phyloP scores from a whole-genome alignment of 2,888 invertebrate species.

The Rhamnusium bicolor region DNA sequence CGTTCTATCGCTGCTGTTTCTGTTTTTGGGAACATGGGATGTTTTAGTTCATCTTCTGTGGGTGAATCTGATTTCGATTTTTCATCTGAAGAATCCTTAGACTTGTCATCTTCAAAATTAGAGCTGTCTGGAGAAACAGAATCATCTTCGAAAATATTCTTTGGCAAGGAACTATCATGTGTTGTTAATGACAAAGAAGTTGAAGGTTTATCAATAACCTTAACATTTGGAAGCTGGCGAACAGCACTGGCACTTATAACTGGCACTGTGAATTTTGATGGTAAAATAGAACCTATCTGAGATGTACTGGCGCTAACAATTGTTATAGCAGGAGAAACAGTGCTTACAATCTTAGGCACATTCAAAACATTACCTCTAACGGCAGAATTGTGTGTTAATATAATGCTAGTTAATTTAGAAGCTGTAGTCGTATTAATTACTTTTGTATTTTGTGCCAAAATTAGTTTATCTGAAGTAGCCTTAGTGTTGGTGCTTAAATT shows the following conservation, averaged over 20 bases:
- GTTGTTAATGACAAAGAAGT: slow-evolving; percentile 73
- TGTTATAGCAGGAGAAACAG: slow-evolving; percentile 66
- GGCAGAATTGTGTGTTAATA: slow-evolving; percentile 61
- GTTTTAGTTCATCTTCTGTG: slow-evolving; percentile 50
- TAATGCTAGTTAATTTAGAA: slow-evolving; percentile 64
- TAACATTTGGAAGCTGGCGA: slow-evolving; percentile 68
- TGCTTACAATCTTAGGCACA: slow-evolving; percentile 65
- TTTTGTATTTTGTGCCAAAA: slow-evolving; percentile 63
- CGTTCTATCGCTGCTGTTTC: slow-evolving; percentile 21
- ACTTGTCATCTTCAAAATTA: slow-evolving; percentile 69
- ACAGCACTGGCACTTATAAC: slow-evolving; percentile 70
- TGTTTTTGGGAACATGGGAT: slow-evolving; percentile 49
- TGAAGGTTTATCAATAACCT: slow-evolving; percentile 71
- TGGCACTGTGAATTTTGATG: slow-evolving; percentile 67
- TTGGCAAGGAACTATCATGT: slow-evolving; percentile 76
- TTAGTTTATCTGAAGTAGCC: slow-evolving; percentile 57
- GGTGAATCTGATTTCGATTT: slow-evolving; percentile 60
- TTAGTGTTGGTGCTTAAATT: slow-evolving; percentile 46
- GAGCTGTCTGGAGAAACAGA: slow-evolving; percentile 76
- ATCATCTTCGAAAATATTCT: slow-evolving; percentile 80
- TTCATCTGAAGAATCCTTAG: slow-evolving; percentile 63
- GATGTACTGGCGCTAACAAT: slow-evolving; percentile 68
- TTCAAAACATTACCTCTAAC: slow-evolving; percentile 63
- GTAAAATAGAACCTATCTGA: slow-evolving; percentile 67
- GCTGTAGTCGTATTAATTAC: slow-evolving; percentile 57